phyloP scores from a whole-genome alignment of 2,113 vertebrate genomes.

The Oriolus oriolus region DNA sequence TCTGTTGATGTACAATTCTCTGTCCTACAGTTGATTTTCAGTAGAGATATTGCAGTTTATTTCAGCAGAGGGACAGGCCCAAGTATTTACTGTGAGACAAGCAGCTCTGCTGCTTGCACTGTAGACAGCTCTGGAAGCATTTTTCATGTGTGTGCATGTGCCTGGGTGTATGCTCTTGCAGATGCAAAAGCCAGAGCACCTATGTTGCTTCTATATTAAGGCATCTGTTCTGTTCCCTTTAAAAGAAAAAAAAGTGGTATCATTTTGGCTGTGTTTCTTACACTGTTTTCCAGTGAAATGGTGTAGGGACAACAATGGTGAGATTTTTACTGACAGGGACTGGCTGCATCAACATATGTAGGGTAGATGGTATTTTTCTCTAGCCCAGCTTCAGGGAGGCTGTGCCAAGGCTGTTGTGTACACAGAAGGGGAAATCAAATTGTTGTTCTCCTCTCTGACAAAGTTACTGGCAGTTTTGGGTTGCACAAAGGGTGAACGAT shows the following conservation, averaged over 20 bases:
- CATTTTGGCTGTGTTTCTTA: neutral
- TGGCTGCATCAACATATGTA: neutral
- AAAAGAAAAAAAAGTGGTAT: neutral
- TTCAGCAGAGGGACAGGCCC: neutral
- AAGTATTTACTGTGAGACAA: neutral
- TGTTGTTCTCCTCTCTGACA: neutral
- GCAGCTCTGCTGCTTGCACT: neutral
- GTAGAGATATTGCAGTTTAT: neutral
- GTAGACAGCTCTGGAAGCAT: neutral
- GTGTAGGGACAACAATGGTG: neutral
- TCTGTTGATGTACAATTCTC: neutral
- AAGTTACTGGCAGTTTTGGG: neutral
- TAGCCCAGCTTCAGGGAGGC: neutral
- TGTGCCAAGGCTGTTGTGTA: neutral
- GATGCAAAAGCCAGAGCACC: neutral
- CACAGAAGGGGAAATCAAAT: neutral
- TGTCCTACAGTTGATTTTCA: neutral
- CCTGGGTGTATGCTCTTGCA: neutral
- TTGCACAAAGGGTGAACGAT: neutral
- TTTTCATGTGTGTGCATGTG: neutral
- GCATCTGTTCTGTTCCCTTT: neutral
- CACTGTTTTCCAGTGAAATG: neutral
- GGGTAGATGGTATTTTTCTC: neutral
- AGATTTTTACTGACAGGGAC: neutral
- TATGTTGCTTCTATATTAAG: neutral